Percentiles rank a stretch among this genome's conserved stretches.
These are phyloP conservation scores for Ichneumoninae sp. DNA, from an alignment of 2,888 invertebrate genomes.

Conservation along the genomic window DNA sequence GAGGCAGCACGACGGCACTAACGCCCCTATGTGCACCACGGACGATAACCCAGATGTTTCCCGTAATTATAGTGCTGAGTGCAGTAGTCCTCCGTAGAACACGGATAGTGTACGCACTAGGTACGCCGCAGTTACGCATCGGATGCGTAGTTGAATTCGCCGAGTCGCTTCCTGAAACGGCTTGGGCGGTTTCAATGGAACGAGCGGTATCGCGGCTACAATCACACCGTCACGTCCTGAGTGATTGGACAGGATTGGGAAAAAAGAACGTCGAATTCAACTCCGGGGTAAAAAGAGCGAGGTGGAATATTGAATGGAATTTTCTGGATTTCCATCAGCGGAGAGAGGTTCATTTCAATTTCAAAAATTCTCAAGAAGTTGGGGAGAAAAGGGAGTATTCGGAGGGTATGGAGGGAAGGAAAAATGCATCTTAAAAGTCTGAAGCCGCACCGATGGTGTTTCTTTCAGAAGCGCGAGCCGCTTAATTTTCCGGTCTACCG, in stretches of 20 bases:
- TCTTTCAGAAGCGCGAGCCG: neutral
- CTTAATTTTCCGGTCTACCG: neutral
- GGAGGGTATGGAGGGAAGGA: neutral
- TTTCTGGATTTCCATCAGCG: neutral
- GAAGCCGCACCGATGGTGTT: neutral
- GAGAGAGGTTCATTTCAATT: neutral
- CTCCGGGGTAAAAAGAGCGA: neutral
- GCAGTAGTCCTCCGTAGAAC: neutral
- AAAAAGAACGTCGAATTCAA: neutral
- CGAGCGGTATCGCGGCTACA: neutral
- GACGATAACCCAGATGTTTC: conserved; percentile 23
- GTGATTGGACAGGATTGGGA: neutral
- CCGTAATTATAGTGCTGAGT: conserved; percentile 22
- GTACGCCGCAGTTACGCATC: conserved; percentile 7
- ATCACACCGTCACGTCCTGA: neutral
- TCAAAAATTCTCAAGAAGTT: neutral
- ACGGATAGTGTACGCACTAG: neutral
- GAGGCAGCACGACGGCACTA: neutral
- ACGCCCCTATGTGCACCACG: neutral
- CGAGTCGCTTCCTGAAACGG: neutral
- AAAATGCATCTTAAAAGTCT: neutral
- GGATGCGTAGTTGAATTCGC: conserved; percentile 6
- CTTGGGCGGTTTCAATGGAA: neutral
- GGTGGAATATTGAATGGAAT: neutral
- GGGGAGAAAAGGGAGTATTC: neutral